These are phyloP conservation scores for Crioceris asparagi DNA, from an alignment of 2,888 invertebrate genomes.

Conservation along the genomic window DNA sequence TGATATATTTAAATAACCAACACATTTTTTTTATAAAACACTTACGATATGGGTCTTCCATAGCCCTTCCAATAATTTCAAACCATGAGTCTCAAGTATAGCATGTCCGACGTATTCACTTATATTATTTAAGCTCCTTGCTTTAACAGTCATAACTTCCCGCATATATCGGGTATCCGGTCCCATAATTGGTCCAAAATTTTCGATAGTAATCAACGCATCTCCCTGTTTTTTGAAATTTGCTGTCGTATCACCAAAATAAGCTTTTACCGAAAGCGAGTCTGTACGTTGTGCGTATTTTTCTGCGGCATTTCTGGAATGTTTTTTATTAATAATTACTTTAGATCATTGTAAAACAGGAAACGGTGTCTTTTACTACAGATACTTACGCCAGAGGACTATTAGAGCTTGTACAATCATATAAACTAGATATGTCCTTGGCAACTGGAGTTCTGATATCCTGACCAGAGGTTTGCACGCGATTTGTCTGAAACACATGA, in stretches of 20 bases:
- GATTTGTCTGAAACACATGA: no score
- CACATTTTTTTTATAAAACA: background rate
- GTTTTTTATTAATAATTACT: background rate
- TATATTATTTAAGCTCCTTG: conserved; percentile 36
- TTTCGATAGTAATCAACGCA: conserved; percentile 9
- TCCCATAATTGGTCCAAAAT: conserved; percentile 12
- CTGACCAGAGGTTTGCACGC: no score
- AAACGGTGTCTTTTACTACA: no score
- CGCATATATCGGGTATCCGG: conserved; percentile 40
- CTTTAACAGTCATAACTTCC: conserved; percentile 39
- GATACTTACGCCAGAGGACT: no score
- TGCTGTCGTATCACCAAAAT: conserved; percentile 13
- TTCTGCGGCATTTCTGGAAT: conserved; percentile 5
- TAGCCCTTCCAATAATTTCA: conserved; percentile 24
- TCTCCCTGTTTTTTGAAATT: conserved; percentile 13
- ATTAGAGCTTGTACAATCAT: no score
- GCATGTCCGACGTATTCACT: conserved; percentile 30
- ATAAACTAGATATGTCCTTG: no score
- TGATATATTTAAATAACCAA: background rate
- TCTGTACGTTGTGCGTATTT: conserved; percentile 15
- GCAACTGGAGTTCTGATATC: no score
- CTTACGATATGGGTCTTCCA: conserved; percentile 16
- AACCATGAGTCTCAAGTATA: conserved; percentile 27
- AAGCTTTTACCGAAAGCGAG: conserved; percentile 14
- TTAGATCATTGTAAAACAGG: background rate